Conservation (phyloP, 2,797 vertebrate genomes). For the Tympanoctomys barrerae region DNA sequence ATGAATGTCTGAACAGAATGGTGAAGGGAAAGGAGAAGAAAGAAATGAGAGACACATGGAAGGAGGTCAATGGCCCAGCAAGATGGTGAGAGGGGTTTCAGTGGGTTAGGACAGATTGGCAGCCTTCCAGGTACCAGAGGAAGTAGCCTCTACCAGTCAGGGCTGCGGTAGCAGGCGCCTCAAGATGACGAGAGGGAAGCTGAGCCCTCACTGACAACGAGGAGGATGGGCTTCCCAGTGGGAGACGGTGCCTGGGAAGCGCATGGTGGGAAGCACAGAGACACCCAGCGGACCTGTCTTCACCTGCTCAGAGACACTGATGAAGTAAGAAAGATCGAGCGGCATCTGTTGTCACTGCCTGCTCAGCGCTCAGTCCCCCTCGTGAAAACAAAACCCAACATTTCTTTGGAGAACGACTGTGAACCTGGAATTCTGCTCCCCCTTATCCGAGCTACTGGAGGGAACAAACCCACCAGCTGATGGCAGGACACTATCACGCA, state of each 20-base stretch:
- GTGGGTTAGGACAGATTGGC: neutral
- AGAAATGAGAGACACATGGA: neutral
- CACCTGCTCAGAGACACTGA: neutral
- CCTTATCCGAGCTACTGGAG: neutral
- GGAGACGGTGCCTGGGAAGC: neutral
- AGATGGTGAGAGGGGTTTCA: neutral
- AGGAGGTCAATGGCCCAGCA: constrained; percentile 44
- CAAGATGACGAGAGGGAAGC: neutral
- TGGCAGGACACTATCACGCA: neutral
- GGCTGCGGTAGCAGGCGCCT: neutral
- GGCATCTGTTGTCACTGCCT: neutral
- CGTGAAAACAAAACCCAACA: neutral
- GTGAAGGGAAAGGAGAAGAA: constrained; percentile 9
- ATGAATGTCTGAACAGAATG: neutral
- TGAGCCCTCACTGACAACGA: neutral
- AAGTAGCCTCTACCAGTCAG: neutral
- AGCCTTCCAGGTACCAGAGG: neutral
- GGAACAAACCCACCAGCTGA: neutral
- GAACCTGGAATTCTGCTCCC: neutral
- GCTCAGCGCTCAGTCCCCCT: too few relatives aligned
- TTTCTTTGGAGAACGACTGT: neutral
- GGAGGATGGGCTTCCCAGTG: neutral
- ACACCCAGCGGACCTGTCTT: accelerated
- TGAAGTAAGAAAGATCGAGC: neutral
- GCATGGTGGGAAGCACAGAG: neutral